Percentiles rank a stretch among this genome's conserved stretches.
These are phyloP conservation scores for Tonatia bakeri DNA, from an alignment of 2,113 vertebrate species.

Conservation along the genomic window DNA sequence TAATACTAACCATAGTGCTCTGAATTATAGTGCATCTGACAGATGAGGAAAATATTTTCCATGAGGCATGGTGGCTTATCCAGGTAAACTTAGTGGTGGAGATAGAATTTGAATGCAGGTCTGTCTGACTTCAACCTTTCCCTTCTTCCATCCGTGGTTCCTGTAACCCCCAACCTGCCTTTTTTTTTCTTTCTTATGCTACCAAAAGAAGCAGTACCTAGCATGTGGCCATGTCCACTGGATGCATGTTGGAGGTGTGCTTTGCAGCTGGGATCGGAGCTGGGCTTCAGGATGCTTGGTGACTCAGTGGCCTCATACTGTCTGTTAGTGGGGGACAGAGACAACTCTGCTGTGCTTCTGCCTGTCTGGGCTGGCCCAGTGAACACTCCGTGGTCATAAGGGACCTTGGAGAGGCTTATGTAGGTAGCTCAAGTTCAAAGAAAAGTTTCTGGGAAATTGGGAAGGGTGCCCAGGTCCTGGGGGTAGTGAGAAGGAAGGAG, in stretches of 20 bases:
- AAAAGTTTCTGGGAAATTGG: not conserved
- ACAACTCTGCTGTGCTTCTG: not conserved
- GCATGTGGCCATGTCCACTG: not conserved
- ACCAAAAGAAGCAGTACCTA: not conserved
- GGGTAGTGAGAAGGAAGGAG: not conserved
- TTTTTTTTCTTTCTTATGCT: not conserved
- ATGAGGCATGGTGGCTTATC: not conserved
- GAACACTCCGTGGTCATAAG: accelerated
- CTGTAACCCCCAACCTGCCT: accelerated
- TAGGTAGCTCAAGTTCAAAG: not conserved
- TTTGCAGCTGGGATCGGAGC: not conserved
- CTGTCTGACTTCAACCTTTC: not conserved
- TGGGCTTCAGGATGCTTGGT: not conserved
- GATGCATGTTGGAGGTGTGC: not conserved
- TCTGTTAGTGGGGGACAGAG: not conserved
- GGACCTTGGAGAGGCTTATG: not conserved
- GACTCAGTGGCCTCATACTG: not conserved
- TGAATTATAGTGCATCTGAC: not conserved
- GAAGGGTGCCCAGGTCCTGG: not conserved
- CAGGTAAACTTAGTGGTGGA: not conserved
- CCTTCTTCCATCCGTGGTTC: not conserved
- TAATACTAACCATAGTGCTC: accelerated
- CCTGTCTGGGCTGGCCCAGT: not conserved
- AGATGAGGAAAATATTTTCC: not conserved
- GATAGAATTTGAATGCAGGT: not conserved